Percentiles rank a stretch among this genome's conserved stretches.
Evolutionary conservation across 2,888 invertebrate species (phyloP).

Genomic region (Eretmocerus hayati): DNA sequence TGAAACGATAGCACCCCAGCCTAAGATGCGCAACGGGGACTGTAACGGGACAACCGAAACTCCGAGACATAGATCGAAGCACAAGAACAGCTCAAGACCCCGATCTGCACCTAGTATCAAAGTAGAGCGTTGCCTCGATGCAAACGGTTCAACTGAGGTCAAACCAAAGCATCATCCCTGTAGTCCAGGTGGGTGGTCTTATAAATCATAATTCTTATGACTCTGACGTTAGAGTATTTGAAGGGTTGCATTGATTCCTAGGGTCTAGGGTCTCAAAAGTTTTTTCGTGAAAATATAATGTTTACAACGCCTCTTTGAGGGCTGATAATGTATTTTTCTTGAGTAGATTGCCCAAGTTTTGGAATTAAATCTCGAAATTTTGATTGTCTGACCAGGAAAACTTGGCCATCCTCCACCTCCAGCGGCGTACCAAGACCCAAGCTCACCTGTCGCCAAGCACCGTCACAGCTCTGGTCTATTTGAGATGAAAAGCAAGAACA

Average conservation of each 20-base stretch:
- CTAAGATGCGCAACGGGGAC: neutral
- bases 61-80: neutral
- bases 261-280: too few species aligned
- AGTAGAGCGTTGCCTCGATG: slow-evolving; percentile 26
- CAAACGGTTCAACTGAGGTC: too few species aligned
- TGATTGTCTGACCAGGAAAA: slow-evolving; percentile 6
- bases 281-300: too few species aligned
- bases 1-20: slow-evolving; percentile 7
- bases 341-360: too few species aligned
- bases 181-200: neutral
- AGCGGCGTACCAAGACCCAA: slow-evolving; percentile 31
- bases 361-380: neutral
- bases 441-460: slow-evolving; percentile 13
- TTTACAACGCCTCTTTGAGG: neutral
- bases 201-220: too few species aligned
- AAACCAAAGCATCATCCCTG: too few species aligned
- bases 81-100: slow-evolving; percentile 28
- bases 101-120: slow-evolving; percentile 40
- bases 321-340: neutral
- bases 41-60: neutral
- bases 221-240: too few species aligned
- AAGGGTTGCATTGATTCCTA: too few species aligned
- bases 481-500: slow-evolving; percentile 38
- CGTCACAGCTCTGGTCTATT: slow-evolving; percentile 27
- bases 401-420: slow-evolving; percentile 28